Evolutionary conservation across 1,140 invertebrate genomes (phyloP).

Genomic region (Monochamus saltuarius): DNA sequence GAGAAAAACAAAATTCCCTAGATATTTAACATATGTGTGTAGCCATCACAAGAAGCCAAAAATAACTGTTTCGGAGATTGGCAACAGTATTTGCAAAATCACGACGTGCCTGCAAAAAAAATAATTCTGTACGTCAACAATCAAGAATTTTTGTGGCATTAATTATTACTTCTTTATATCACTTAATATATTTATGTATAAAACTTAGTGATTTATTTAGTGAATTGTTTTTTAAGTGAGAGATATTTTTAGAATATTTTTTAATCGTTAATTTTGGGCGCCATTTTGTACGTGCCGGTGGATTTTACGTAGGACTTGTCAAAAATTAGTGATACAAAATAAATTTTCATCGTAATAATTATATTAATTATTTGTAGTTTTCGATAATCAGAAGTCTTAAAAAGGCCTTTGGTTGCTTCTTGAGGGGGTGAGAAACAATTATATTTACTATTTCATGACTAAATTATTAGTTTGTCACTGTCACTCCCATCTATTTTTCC

Average conservation of each 20-base stretch:
- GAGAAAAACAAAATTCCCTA: too few relatives aligned
- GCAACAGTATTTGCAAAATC: constrained; percentile 45
- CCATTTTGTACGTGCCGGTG: constrained; percentile 51
- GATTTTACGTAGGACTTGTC: constrained; percentile 42
- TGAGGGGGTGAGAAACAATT: constrained; percentile 7
- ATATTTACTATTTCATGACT: constrained; percentile 12
- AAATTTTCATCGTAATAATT: constrained; percentile 23
- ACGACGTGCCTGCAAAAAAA: constrained; percentile 48
- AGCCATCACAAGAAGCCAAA: too few relatives aligned
- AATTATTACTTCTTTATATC: constrained; percentile 28
- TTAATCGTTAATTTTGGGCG: constrained; percentile 47
- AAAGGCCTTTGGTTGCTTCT: not conserved
- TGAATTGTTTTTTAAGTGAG: constrained; percentile 10
- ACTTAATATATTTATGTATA: constrained; percentile 21
- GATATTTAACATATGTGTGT: too few relatives aligned
- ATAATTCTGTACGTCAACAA: constrained; percentile 49
- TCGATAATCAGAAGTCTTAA: constrained; percentile 6
- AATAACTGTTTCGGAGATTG: constrained; percentile 16
- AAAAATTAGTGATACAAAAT: constrained; percentile 33
- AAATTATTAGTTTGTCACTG: constrained; percentile 33
- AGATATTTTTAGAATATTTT: constrained; percentile 40
- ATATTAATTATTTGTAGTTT: constrained; percentile 12
- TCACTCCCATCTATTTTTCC: constrained; percentile 49
- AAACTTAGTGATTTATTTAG: constrained; percentile 13
- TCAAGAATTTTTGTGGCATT: constrained; percentile 42